Evolutionary conservation across 2,888 invertebrate genomes (phyloP), one percentile per base, ranked within the genome.

Genomic region (Heliconius cydno): DNA sequence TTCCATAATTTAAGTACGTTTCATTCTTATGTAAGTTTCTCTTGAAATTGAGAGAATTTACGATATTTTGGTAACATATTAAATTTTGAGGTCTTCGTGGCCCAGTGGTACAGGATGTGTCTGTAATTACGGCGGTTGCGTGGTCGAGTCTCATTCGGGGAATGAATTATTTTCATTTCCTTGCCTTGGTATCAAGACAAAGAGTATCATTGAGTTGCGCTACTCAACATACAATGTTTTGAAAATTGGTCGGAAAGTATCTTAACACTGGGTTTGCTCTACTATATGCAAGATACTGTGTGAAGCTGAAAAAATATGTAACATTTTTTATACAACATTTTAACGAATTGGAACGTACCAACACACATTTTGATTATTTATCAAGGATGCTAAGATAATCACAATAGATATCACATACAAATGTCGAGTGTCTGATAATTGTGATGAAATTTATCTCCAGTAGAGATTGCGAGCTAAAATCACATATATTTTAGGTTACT

Each of bases 401-500:
- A 60, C 34, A 13, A 38, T 34, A 60, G 60, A 60, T 73, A 73
- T 73, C 38, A 38, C 38, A 60, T 72, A 72, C 57, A 57, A 72
- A 34, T 60, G 73, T 73, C 73, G 34, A 73, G 73, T 73, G 73
- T 38, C 38, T 34, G 73, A 72, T 72, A 72, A 72, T 57, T 72
- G 57, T 72, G 72, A 73, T 73, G 73, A 73, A 73, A 73, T 57
- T 60, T 73, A 60, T 60, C 73, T 73, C 34, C 34, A 30, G 38
- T n/a, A n/a, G 34, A 57, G 30, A 72, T 72, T 72, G 28, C 10
- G 30, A 13, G 30, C 22, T 70, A 15, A 41, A 70, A 70, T 41
- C 2, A 68, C n/a, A 34, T n/a, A 25, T 38, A 41, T 41, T 41
- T 41, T 25, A 25, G 41, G 25, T 25, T 25, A 70, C 25, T 13